Evolutionary conservation across 53 echinoderm and acorn worm species (phyloP).

Genomic region (Glandiceps talaboti): DNA sequence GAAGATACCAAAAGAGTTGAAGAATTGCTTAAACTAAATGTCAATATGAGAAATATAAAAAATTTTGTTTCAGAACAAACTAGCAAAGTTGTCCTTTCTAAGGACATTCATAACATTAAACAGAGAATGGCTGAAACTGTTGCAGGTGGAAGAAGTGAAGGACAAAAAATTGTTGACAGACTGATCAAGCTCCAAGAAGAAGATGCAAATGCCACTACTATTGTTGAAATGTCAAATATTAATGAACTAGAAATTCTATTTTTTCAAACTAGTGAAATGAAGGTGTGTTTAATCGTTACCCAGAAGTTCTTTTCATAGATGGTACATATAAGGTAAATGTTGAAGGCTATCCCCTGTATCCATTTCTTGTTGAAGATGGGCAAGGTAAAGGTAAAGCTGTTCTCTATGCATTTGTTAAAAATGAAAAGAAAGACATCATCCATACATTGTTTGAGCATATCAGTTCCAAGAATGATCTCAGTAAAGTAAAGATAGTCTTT

Average conservation of each 20-base stretch:
- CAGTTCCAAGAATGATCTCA: neutral
- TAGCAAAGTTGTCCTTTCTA: neutral
- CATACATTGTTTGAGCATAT: neutral
- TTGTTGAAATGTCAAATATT: neutral
- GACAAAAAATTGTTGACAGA: neutral
- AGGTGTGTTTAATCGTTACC: conserved; percentile 7
- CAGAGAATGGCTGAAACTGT: neutral
- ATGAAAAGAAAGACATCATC: neutral
- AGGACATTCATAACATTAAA: neutral
- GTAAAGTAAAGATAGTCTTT: neutral
- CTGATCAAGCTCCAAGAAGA: neutral
- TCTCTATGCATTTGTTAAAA: neutral
- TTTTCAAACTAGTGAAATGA: neutral
- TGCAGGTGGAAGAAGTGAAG: neutral
- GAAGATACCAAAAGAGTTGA: neutral
- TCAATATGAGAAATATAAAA: neutral
- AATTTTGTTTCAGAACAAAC: neutral
- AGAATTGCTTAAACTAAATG: neutral
- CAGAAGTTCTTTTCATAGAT: conserved; percentile 35
- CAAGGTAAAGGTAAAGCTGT: conserved; percentile 19
- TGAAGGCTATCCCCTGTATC: conserved; percentile 36
- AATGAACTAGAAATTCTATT: neutral
- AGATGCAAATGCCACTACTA: neutral
- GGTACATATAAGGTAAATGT: conserved; percentile 38
- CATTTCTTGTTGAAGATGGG: conserved; percentile 38